These are phyloP conservation scores for Physeter macrocephalus DNA, from an alignment of 2,113 vertebrate genomes.

Conservation along the genomic window DNA sequence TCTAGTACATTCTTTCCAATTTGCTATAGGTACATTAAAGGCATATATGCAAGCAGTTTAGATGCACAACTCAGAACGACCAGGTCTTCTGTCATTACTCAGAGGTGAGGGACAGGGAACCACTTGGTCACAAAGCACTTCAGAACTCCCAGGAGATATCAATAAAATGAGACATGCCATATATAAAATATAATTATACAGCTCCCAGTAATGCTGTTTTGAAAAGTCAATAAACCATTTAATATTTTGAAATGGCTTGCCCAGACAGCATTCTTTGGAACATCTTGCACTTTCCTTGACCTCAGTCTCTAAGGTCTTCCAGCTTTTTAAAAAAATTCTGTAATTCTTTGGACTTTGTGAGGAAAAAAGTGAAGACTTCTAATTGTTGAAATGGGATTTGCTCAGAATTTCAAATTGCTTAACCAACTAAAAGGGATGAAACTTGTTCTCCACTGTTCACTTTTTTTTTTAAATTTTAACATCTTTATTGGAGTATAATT, in stretches of 20 bases:
- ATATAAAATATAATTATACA: conserved; percentile 51
- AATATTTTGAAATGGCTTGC: conserved; percentile 43
- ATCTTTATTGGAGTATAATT: too few species aligned
- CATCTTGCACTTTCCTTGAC: conserved; percentile 36
- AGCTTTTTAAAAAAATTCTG: not conserved
- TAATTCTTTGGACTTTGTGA: not conserved
- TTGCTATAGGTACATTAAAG: not conserved
- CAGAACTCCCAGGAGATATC: conserved; percentile 1
- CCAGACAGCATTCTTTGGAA: conserved; percentile 29
- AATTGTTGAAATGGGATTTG: not conserved
- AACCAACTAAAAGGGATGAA: not conserved
- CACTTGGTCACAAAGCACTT: not conserved
- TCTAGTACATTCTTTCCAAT: not conserved
- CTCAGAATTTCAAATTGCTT: not conserved
- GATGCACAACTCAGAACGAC: not conserved
- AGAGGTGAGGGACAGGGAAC: not conserved
- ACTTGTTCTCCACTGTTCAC: not conserved
- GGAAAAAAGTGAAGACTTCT: not conserved
- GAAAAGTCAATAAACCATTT: conserved; percentile 48
- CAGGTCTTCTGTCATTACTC: not conserved
- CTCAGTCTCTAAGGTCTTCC: not conserved
- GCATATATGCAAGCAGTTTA: not conserved
- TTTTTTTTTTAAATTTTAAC: too few species aligned
- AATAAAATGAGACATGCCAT: conserved; percentile 26
- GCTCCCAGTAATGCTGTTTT: not conserved